Evolutionary conservation across 2,113 vertebrate species (phyloP).

Genomic region (Oryzias woworae): DNA sequence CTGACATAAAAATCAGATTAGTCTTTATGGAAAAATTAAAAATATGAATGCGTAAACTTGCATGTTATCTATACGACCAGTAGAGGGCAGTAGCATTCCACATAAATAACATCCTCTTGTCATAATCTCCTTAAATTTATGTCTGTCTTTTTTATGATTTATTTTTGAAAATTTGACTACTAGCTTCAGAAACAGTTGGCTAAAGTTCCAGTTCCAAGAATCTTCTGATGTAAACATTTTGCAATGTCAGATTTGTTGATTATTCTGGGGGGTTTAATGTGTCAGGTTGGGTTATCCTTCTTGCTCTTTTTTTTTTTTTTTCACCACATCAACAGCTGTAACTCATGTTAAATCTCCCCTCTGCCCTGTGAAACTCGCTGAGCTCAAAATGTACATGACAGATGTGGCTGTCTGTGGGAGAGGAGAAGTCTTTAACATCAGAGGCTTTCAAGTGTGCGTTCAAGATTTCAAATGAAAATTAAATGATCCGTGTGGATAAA

Average conservation of each 20-base stretch:
- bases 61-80: slow-evolving; percentile 35
- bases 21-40: background rate
- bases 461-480: slow-evolving; percentile 43
- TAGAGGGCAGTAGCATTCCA: slow-evolving; percentile 63
- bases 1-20: no score
- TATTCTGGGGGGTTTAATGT: background rate
- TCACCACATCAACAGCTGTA: slow-evolving; percentile 16
- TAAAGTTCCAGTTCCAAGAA: slow-evolving; percentile 6
- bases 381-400: slow-evolving; percentile 18
- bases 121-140: background rate
- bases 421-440: slow-evolving; percentile 28
- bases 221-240: slow-evolving; percentile 37
- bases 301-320: slow-evolving; percentile 21
- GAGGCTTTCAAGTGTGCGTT: slow-evolving; percentile 20
- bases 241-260: slow-evolving; percentile 12
- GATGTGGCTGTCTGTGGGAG: slow-evolving; percentile 12
- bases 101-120: background rate
- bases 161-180: slow-evolving; percentile 15
- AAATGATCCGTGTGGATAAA: slow-evolving; percentile 47
- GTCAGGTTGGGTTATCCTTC: slow-evolving; percentile 1
- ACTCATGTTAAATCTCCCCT: slow-evolving; percentile 23
- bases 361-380: slow-evolving; percentile 17
- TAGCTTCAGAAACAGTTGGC: slow-evolving; percentile 41
- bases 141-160: background rate
- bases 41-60: slow-evolving; percentile 3